Evolutionary conservation across 1,140 invertebrate genomes (phyloP).

Genomic region (Apis mellifera): DNA sequence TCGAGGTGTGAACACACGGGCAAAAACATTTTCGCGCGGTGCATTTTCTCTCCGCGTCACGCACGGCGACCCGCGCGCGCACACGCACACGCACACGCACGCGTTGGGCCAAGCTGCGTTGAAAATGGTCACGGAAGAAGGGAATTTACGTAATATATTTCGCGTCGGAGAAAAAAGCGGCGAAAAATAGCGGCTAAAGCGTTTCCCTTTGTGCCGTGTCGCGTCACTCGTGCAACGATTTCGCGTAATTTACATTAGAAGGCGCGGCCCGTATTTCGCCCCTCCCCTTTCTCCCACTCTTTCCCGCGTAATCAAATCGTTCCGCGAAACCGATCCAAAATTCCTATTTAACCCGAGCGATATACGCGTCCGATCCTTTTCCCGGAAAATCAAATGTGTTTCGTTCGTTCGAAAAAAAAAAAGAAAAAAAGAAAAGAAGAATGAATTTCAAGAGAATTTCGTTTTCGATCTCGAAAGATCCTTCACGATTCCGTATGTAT

Average conservation of each 20-base stretch:
- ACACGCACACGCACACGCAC: neutral
- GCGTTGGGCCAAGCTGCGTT: neutral
- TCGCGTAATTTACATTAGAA: constrained; percentile 47
- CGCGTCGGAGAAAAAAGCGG: constrained; percentile 13
- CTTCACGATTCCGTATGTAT: neutral
- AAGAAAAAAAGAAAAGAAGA: too few relatives aligned
- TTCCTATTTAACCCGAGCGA: too few relatives aligned
- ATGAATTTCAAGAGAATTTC: too few relatives aligned
- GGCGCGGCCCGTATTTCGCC: constrained; percentile 10
- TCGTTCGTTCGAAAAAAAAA: neutral
- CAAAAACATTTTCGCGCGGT: constrained; percentile 50
- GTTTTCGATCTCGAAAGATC: neutral
- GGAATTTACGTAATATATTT: constrained; percentile 51
- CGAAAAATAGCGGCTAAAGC: constrained; percentile 43
- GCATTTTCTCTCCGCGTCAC: constrained; percentile 55
- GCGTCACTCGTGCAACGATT: constrained; percentile 44
- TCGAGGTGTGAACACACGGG: constrained; percentile 22
- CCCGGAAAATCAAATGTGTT: neutral
- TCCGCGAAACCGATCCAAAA: neutral
- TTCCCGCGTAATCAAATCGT: neutral
- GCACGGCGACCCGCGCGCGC: neutral
- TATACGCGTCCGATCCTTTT: too few relatives aligned
- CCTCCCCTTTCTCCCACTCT: constrained; percentile 15
- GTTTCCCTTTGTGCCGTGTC: constrained; percentile 23
- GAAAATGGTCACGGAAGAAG: constrained; percentile 48